Evolutionary conservation across 30 jellyfish, hydroid and myxozoan species (phyloP).

Genomic region (Rhopilema esculentum): DNA sequence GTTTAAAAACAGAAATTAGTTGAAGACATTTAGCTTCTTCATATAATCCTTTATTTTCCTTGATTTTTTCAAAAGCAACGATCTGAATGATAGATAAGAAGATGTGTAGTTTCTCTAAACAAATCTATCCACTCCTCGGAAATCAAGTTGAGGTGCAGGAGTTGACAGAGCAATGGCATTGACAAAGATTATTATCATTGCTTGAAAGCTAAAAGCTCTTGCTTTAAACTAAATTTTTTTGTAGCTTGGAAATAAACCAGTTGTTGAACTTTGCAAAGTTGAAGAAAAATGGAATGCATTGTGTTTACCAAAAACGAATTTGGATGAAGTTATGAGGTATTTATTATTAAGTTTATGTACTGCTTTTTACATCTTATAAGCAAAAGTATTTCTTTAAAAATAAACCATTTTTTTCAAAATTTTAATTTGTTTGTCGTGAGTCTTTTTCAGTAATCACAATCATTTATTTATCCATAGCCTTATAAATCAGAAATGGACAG

Average conservation of each 20-base stretch:
- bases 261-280: slow-evolving; percentile 88
- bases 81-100: no score
- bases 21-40: no score
- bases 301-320: slow-evolving; percentile 69
- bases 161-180: background rate
- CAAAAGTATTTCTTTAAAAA: background rate
- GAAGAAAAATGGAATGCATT: slow-evolving; percentile 95
- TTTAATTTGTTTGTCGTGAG: background rate
- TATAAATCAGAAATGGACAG: no score
- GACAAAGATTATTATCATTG: background rate
- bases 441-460: no score
- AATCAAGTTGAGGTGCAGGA: no score
- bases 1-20: no score
- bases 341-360: no score
- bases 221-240: background rate
- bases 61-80: background rate
- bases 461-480: no score
- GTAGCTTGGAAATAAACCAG: slow-evolving; percentile 88
- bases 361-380: no score
- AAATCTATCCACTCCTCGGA: background rate
- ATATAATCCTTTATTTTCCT: no score
- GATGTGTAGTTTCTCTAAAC: no score
- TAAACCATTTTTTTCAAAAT: background rate
- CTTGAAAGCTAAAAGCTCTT: background rate
- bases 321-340: slow-evolving; percentile 78